These are phyloP conservation scores for Mantis religiosa DNA, from an alignment of 2,888 invertebrate species.

Conservation along the genomic window DNA sequence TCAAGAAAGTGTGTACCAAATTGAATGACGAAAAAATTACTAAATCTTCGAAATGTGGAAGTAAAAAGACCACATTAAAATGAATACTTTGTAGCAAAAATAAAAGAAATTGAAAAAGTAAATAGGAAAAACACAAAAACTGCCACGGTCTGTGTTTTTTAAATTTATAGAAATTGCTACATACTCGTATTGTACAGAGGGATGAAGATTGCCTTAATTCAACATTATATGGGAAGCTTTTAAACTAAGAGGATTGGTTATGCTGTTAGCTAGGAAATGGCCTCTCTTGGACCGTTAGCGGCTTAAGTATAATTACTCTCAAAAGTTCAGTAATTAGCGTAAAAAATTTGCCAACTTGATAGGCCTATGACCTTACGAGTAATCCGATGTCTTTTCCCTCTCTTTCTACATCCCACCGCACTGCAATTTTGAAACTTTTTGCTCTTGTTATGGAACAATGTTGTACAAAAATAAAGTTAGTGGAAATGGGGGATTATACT, in stretches of 20 bases:
- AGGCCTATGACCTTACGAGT: not conserved
- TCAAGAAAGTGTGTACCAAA: no score
- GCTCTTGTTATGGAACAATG: not conserved
- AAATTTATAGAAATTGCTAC: not conserved
- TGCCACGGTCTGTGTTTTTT: not conserved
- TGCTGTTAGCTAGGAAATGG: not conserved
- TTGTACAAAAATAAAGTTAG: not conserved
- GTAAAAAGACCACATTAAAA: no score
- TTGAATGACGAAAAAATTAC: no score
- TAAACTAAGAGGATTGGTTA: not conserved
- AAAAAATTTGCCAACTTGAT: not conserved
- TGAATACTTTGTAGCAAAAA: no score
- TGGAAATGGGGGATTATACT: not conserved
- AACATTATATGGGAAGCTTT: not conserved
- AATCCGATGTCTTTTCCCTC: not conserved
- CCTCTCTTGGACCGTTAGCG: not conserved
- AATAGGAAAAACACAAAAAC: not conserved
- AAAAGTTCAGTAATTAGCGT: not conserved
- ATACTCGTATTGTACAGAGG: not conserved
- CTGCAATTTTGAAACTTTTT: not conserved
- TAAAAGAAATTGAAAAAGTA: no score
- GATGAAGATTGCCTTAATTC: not conserved
- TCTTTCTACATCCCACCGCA: not conserved
- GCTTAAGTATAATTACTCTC: not conserved
- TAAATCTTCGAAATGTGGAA: no score